Evolutionary conservation across 2,113 vertebrate species (phyloP), one percentile per base, ranked within the genome.

Genomic region (Percina caprodes): DNA sequence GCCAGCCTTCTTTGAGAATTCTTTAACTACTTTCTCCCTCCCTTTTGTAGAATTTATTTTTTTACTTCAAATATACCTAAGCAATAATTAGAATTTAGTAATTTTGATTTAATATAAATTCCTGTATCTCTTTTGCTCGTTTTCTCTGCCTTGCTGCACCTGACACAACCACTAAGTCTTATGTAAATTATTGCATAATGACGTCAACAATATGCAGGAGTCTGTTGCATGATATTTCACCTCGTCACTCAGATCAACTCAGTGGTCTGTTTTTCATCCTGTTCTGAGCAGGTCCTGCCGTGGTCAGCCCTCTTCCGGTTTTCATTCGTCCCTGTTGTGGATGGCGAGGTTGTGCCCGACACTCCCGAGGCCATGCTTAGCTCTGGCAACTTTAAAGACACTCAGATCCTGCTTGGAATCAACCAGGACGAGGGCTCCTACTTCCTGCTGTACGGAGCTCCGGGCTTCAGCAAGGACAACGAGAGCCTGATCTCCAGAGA

Each of bases 401-500:
- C 95, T 62, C 82, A 96, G 86, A 93, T 98, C 70, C 90, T 99
- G 45, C 87, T 98, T 11, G 97, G 97, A 12, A 95, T 98, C 71
- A 98, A 98, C 88, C 96, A 95, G 84, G 96, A 99, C 3, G 97
- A 99, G 84, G 97, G 97, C 54, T 95, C 96, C 52, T 99, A 96
- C 89, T 99, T 98, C 92, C 91, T 99, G 79, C 65, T 98, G 24
- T 99, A 99, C 0, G 97, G 97, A 59, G 95, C 95, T 3, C 97
- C 97, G 0, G 97, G 97, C 24, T 98, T 99, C 93, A 97, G 96
- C 92, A 99, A 98, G 91, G 96, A 99, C 89, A 97, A 97, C 2
- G 97, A 98, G 18, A 98, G 97, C 80, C 94, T 97, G 15, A 98
- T 99, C 82, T 96, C 94, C 73, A 94, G 96, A 62, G 96, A 97